phyloP scores from a whole-genome alignment of 2,888 invertebrate genomes.

The Homarus gammarus region DNA sequence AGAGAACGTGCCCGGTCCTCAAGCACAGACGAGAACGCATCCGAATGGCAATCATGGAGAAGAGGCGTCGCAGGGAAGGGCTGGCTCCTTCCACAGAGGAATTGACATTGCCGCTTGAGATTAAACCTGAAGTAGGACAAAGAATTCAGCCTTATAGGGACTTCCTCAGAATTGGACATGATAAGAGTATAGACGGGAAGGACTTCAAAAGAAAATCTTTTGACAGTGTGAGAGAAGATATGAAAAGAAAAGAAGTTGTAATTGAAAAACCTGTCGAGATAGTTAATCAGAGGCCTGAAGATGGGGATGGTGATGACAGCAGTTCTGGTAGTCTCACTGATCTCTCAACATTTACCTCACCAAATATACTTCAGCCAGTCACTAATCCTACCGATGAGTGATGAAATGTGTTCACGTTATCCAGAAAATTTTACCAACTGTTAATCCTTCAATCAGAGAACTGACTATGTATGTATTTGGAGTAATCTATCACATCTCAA shows the following conservation, averaged over 20 bases:
- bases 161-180: not conserved
- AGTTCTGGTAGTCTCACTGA: constrained; percentile 72
- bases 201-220: constrained; percentile 5
- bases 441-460: not conserved
- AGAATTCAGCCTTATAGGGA: not conserved
- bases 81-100: not conserved
- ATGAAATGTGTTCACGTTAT: not conserved
- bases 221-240: not conserved
- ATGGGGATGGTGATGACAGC: constrained; percentile 66
- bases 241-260: constrained; percentile 2
- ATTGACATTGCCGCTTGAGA: not conserved
- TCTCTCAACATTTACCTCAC: constrained; percentile 69
- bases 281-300: not conserved
- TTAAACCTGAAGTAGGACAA: not conserved
- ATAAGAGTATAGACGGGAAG: not conserved
- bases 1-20: constrained; percentile 62
- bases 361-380: constrained; percentile 66
- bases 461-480: not conserved
- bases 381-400: constrained; percentile 45
- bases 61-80: constrained; percentile 59
- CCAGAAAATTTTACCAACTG: not conserved
- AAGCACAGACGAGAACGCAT: constrained; percentile 68
- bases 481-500: not conserved
- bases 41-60: constrained; percentile 73
- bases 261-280: not conserved